phyloP scores from a whole-genome alignment of 2,113 vertebrate species.

The Orthonyx spaldingii region DNA sequence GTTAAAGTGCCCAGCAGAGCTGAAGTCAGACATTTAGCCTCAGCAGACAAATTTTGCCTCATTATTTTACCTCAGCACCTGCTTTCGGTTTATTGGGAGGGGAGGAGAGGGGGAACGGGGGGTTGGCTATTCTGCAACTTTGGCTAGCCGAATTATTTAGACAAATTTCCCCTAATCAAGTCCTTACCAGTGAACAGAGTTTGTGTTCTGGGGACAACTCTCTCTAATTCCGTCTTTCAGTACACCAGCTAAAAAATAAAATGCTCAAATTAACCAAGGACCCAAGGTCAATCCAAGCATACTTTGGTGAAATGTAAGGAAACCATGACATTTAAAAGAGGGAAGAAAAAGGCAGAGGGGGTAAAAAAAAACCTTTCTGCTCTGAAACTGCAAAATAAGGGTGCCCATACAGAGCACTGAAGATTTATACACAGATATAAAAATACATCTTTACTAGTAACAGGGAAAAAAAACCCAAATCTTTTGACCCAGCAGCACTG shows the following conservation, averaged over 20 bases:
- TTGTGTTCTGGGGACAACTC: not conserved
- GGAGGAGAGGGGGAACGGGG: too few species aligned
- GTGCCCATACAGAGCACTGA: not conserved
- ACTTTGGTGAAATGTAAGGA: not conserved
- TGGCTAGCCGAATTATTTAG: not conserved
- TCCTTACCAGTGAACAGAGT: not conserved
- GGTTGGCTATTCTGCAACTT: not conserved
- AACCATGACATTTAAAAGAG: not conserved
- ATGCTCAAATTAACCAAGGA: not conserved
- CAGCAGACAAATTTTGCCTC: not conserved
- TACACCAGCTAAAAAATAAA: not conserved
- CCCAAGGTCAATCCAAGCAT: not conserved
- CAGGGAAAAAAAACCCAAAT: not conserved
- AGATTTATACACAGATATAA: not conserved
- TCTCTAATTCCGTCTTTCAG: not conserved
- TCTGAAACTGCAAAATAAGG: not conserved
- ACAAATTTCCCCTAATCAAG: not conserved
- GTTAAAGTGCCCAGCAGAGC: not conserved
- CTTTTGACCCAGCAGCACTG: not conserved
- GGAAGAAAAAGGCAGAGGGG: fast-evolving
- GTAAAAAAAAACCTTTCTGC: not conserved
- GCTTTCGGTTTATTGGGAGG: not conserved
- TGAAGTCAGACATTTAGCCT: not conserved
- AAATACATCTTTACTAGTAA: not conserved
- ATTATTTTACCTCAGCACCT: not conserved